Conservation (phyloP, 2,888 invertebrate species). For the Nipponacmea schrenckii region DNA sequence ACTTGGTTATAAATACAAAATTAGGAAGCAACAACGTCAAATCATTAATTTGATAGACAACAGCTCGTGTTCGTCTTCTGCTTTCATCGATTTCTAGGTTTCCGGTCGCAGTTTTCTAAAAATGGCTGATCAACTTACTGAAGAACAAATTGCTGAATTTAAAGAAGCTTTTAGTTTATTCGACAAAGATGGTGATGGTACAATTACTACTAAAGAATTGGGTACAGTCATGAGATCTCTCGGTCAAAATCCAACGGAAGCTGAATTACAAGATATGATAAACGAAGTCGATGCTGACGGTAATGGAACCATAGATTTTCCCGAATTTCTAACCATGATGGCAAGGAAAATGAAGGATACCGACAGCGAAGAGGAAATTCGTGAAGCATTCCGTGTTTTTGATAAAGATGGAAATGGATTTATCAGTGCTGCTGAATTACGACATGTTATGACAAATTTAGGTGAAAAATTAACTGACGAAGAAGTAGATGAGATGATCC, state of each 20-base stretch:
- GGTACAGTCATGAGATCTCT: constrained; percentile 98
- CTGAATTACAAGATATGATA: constrained; percentile 99
- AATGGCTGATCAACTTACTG: constrained; percentile 6
- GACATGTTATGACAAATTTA: constrained; percentile 99
- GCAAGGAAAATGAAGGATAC: constrained; percentile 99
- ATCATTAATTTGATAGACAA: constrained; percentile 3
- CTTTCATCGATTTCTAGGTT: constrained; percentile 1
- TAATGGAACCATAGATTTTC: constrained; percentile 99
- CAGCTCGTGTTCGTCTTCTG: neutral
- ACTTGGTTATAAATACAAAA: neutral
- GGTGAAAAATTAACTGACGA: constrained; percentile 99
- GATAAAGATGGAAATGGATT: constrained; percentile 99
- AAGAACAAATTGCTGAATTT: constrained; percentile 27
- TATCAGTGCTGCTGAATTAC: constrained; percentile 97
- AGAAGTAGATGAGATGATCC: constrained; percentile 99
- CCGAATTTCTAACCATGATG: constrained; percentile 99
- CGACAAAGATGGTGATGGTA: constrained; percentile 99
- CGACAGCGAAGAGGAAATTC: constrained; percentile 97
- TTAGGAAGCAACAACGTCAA: neutral
- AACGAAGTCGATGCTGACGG: constrained; percentile 97
- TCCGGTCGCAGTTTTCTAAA: neutral
- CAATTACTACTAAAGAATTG: constrained; percentile 99
- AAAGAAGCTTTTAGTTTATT: constrained; percentile 99
- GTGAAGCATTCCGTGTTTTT: constrained; percentile 96
- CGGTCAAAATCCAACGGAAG: constrained; percentile 99